Evolutionary conservation across 1,140 invertebrate genomes (phyloP), one percentile per base, ranked within the genome.

Genomic region (Pogonomyrmex barbatus): DNA sequence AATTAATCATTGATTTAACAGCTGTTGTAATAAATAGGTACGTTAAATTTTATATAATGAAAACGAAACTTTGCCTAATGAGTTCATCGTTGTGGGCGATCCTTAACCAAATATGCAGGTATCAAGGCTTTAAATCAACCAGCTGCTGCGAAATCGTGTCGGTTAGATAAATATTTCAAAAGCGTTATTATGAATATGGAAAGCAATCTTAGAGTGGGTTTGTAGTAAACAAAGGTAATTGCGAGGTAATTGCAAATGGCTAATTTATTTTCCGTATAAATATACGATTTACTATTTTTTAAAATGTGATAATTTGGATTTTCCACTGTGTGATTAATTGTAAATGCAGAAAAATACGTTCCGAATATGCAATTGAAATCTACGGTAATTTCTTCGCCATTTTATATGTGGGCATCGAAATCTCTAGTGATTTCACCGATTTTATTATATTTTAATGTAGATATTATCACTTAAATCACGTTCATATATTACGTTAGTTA

Each of bases 51-150:
- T 93, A 91, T 90, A 91, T 90, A 92, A 93, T 12, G 75, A 86
- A 91, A 93, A 93, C 52, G 92, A 81, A 92, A 92, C 63, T 91
- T 68, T n/a, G 36, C 78, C 30, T 65, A 45, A 78, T 47, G 56
- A 56, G 50, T 62, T 89, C 86, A 78, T 90, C 85, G 50, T 70
- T 82, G 88, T 92, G 82, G 90, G 89, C 77, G 85, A 83, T 68
- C 63, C 67, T 78, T 89, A 73, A 91, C 92, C 92, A 93, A 93
- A 93, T 92, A 93, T 89, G 83, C 67, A 78, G 36, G 45, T 82
- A 62, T 88, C 91, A 93, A 93, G 91, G 91, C 90, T 91, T 73
- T 24, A 50, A 24, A 58, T 60, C 47, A 42, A 24, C 39, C 77
- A 68, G 9, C 45, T 50, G 42, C n/a, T 42, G 4, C 76, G 8